phyloP scores from a whole-genome alignment of 2,888 invertebrate species.

The Atherix ibis region DNA sequence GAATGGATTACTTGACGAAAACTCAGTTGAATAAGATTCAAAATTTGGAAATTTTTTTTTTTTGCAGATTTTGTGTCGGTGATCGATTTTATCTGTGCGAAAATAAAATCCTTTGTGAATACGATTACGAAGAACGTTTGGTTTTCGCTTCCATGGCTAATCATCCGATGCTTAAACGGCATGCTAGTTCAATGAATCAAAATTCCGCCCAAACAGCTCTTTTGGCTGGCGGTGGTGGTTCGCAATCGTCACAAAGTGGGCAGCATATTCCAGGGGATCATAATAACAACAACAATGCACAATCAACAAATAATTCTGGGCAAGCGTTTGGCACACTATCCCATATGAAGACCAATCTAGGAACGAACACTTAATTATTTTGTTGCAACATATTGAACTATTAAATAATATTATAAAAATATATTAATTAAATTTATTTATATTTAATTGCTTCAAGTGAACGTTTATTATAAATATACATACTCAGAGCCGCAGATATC shows the following conservation, averaged over 20 bases:
- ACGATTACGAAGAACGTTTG: conserved; percentile 90
- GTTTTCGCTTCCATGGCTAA: conserved; percentile 92
- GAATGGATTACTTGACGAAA: no score
- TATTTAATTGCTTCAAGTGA: no score
- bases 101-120: conserved; percentile 95
- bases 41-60: conserved; percentile 7
- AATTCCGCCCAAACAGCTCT: conserved; percentile 19
- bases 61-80: conserved; percentile 86
- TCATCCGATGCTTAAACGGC: conserved; percentile 47
- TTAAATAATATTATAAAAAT: no score
- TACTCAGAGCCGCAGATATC: no score
- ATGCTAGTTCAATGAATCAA: conserved; percentile 28
- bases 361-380: conserved; percentile 33
- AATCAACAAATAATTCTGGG: conserved; percentile 25
- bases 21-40: no score
- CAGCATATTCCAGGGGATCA: conserved; percentile 30
- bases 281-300: conserved; percentile 26
- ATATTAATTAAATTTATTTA: no score
- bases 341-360: conserved; percentile 31
- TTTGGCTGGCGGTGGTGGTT: conserved; percentile 15
- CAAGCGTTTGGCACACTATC: conserved; percentile 24
- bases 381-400: no score
- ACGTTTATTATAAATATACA: no score
- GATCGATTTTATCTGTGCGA: conserved; percentile 94
- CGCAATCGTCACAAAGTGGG: conserved; percentile 17